Conservation (phyloP, 2,888 invertebrate genomes). For the Acrocyrtus sp. region DNA sequence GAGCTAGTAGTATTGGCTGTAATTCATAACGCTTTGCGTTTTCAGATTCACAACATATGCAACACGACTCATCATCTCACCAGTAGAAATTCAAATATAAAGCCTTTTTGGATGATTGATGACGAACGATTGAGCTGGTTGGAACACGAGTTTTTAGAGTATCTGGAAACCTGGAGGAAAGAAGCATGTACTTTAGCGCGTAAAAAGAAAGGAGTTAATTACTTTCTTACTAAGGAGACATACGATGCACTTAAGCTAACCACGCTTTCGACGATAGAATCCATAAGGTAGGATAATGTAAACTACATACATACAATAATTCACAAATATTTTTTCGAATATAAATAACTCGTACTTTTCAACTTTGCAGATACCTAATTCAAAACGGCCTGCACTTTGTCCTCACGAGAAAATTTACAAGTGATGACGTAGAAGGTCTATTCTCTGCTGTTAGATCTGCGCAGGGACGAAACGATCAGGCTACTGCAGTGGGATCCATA, state of each 20-base stretch:
- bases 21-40: too few relatives aligned
- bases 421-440: conserved; percentile 35
- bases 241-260: conserved; percentile 26
- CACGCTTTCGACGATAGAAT: conserved; percentile 17
- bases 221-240: conserved; percentile 32
- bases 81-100: background rate
- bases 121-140: conserved; percentile 16
- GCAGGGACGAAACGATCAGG: conserved; percentile 31
- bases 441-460: conserved; percentile 21
- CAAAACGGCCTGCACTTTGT: conserved; percentile 29
- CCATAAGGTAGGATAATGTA: conserved; percentile 19
- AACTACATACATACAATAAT: too few relatives aligned
- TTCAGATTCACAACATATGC: conserved; percentile 24
- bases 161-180: background rate
- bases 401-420: conserved; percentile 24
- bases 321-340: too few relatives aligned
- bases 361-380: conserved; percentile 20
- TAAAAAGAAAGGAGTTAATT: background rate
- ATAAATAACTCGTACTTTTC: background rate
- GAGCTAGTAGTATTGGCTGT: too few relatives aligned
- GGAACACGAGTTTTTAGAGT: conserved; percentile 1
- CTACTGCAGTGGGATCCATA: conserved; percentile 8
- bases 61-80: conserved; percentile 18
- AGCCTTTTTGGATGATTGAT: conserved; percentile 5
- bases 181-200: background rate